Base-by-base conservation (phyloP, 2,113 vertebrate genomes). In the Vimba vimba region DNA sequence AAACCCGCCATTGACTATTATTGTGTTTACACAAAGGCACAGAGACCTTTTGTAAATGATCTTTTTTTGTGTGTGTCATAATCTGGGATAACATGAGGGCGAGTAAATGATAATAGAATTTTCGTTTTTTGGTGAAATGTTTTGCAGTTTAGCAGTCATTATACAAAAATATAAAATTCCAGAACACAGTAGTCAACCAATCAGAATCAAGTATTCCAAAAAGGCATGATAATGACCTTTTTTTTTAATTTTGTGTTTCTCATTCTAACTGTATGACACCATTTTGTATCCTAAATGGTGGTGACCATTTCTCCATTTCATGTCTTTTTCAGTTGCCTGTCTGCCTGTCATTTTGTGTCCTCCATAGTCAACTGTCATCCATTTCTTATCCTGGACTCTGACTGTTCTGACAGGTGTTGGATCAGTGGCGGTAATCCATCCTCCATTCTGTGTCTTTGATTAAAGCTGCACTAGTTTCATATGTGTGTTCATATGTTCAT, bases 261-360 rank as follows among this genome's bases (percentile, higher is more conserved):
- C 86, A 85, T 87, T 79, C 74, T 76, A 75, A 23, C 4, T 76
- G 80, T 60, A 25, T 62, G 76, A 80, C 81, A 79, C 74, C 86
- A 85, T 89, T 43, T 74, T 85, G 73, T 68, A 2, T 79, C 74
- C 33, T 55, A n/a, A 79, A 87, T 82, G 78, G 59, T 89, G 57
- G 85, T 89, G 83, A 87, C 71, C 85, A 85, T 87, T 27, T 89
- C 78, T 86, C 68, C 88, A 89, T 89, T 87, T 86, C 82, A 78
- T 77, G 82, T 89, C 81, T 88, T 73, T 87, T 89, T 89, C 88
- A 89, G 88, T 89, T 86, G 79, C 87, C 86, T 81, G 87, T 88
- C 79, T 86, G 50, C 36, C 62, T 69, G 25, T 82, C 85, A 86
- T 89, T 87, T 82, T 85, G 86, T 89, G 86, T 89, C 79, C 73